Conservation (phyloP, 2,797 vertebrate species). For the Lagocephalus sceleratus region DNA sequence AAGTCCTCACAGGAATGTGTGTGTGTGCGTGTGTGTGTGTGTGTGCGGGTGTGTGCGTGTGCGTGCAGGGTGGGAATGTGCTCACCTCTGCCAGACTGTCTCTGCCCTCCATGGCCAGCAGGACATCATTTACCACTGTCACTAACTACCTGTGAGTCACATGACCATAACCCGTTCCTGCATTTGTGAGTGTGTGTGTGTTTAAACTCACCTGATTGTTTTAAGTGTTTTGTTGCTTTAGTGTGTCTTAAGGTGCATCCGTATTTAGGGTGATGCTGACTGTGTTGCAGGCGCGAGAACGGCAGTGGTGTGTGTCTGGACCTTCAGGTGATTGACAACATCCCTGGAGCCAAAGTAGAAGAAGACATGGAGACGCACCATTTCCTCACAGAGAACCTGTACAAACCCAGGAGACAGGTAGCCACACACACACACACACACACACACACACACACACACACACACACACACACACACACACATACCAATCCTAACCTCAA, state of each 20-base stretch:
- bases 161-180: not conserved
- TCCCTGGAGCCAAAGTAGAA: slow-evolving; percentile 86
- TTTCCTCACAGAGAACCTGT: slow-evolving; percentile 88
- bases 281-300: slow-evolving; percentile 83
- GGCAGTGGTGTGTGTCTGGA: slow-evolving; percentile 93
- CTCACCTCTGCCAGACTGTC: slow-evolving; percentile 86
- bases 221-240: not conserved
- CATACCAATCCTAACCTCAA: too few relatives aligned
- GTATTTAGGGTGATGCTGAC: not conserved
- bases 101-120: slow-evolving; percentile 90
- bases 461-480: too few relatives aligned
- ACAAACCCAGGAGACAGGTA: slow-evolving; percentile 91
- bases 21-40: slow-evolving; percentile 22
- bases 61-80: slow-evolving; percentile 85
- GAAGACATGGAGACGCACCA: slow-evolving; percentile 92
- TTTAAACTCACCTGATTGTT: too few relatives aligned
- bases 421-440: slow-evolving; percentile 8
- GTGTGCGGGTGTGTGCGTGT: slow-evolving; percentile 12
- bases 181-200: too few relatives aligned
- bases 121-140: slow-evolving; percentile 91
- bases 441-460: slow-evolving; percentile 5
- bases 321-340: slow-evolving; percentile 92
- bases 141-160: slow-evolving; percentile 91
- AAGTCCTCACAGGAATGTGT: too few relatives aligned
- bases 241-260: not conserved